These are phyloP conservation scores for Xenentodon cancila DNA, from an alignment of 2,797 vertebrate genomes.

Conservation along the genomic window DNA sequence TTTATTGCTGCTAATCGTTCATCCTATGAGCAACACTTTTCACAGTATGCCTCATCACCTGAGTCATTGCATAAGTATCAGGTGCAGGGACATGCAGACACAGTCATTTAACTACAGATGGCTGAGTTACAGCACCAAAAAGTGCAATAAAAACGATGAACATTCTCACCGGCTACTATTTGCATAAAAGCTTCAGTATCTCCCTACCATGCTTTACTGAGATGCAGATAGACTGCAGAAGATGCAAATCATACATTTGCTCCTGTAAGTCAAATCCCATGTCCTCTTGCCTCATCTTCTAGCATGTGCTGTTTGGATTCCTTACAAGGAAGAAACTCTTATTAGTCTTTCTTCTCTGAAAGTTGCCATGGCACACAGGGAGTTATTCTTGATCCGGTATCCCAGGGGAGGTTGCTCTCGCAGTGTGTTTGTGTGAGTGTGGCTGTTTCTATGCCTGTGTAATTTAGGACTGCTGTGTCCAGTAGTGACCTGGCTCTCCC, in stretches of 20 bases:
- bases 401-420: constrained; percentile 24
- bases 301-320: constrained; percentile 15
- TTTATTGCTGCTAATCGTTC: no score
- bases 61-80: no score
- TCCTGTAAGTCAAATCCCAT: constrained; percentile 13
- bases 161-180: background rate
- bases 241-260: constrained; percentile 19
- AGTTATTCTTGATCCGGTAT: constrained; percentile 31
- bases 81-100: no score
- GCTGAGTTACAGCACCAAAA: background rate
- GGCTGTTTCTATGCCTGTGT: background rate
- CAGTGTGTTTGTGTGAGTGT: constrained; percentile 8
- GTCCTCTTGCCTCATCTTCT: constrained; percentile 12
- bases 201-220: background rate
- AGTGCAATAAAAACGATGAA: background rate
- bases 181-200: background rate
- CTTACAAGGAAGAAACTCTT: constrained; percentile 43
- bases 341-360: constrained; percentile 19
- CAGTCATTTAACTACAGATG: background rate
- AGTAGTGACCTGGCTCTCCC: constrained; percentile 37
- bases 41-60: no score
- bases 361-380: constrained; percentile 36
- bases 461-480: constrained; percentile 31
- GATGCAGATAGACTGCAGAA: constrained; percentile 16
- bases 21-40: no score